Conservation (phyloP, 2,888 invertebrate species). For the Tetragonula carbonaria region DNA sequence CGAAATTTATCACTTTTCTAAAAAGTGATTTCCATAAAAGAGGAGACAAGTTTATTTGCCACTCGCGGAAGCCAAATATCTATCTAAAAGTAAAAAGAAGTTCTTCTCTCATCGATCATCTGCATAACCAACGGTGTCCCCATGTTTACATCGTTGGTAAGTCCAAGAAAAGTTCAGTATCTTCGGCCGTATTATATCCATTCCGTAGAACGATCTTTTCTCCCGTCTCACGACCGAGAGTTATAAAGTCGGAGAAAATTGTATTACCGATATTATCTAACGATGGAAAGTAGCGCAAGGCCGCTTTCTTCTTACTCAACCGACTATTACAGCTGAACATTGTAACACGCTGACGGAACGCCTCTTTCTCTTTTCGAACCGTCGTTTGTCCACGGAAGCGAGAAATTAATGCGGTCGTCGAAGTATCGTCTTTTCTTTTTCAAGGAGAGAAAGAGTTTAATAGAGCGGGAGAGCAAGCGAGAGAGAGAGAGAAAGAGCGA, state of each 20-base stretch:
- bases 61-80: not conserved
- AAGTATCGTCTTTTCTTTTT: conserved; percentile 52
- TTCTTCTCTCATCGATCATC: not conserved
- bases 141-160: not conserved
- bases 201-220: not conserved
- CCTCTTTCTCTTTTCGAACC: conserved; percentile 68
- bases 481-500: not conserved
- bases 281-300: conserved; percentile 81
- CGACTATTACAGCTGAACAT: conserved; percentile 75
- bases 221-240: conserved; percentile 11
- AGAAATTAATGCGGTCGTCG: conserved; percentile 69
- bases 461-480: not conserved
- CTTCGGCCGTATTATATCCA: not conserved
- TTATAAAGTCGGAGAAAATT: conserved; percentile 70
- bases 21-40: not conserved
- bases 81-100: not conserved
- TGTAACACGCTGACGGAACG: conserved; percentile 53
- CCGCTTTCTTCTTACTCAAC: conserved; percentile 81
- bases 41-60: not conserved
- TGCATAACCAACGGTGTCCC: not conserved
- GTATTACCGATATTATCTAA: conserved; percentile 81
- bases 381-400: conserved; percentile 59
- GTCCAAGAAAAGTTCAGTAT: not conserved
- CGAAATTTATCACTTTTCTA: not conserved
- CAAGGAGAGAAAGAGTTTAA: conserved; percentile 15